Base-by-base conservation (phyloP, 2,888 invertebrate genomes). In the Deilephila porcellus region DNA sequence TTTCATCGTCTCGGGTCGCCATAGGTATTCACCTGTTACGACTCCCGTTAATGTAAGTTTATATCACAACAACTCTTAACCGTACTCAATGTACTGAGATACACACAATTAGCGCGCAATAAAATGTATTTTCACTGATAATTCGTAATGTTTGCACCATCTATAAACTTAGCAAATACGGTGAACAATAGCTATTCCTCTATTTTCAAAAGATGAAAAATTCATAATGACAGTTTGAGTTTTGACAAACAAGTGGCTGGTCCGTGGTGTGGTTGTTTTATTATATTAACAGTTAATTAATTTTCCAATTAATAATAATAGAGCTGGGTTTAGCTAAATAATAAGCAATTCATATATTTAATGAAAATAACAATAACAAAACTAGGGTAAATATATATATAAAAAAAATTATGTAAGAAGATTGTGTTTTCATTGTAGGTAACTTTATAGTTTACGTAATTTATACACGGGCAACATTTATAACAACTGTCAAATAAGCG, bases 1-100 rank as follows among this genome's bases (percentile, higher is more conserved):
- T 74, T 83, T 92, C 90, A 59, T 91, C 90, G 82, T 92, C 92
- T n/a, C 83, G 80, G 74, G 86, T 85, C 77, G 86, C 84, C 90
- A 90, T 91, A 78, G 76, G 75, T 77, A 71, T 71, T 20, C 34
- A 67, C 37, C 25, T 11, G 63, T 59, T 59, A 53, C 56, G 20
- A 45, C n/a, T 59, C 17, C 20, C 63, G 34, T 17, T 53, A 17
- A 25, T 25, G 25, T 25, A 25, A 25, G 25, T 25, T 1, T 25
- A 25, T 25, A 25, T 52, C 29, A 52, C 53, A 34, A 52, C 37
- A 63, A 64, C 45, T 45, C 14, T 4, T 14, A 67, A 32, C 25
- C 8, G 53, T 70, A 70, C 70, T 17, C 20, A 67, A 67, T 37
- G 64, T 64, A 64, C 64, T 45, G 25, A n/a, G 56, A 64, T 37